phyloP scores from a whole-genome alignment of 2,797 vertebrate species.

The Pygocentrus nattereri region DNA sequence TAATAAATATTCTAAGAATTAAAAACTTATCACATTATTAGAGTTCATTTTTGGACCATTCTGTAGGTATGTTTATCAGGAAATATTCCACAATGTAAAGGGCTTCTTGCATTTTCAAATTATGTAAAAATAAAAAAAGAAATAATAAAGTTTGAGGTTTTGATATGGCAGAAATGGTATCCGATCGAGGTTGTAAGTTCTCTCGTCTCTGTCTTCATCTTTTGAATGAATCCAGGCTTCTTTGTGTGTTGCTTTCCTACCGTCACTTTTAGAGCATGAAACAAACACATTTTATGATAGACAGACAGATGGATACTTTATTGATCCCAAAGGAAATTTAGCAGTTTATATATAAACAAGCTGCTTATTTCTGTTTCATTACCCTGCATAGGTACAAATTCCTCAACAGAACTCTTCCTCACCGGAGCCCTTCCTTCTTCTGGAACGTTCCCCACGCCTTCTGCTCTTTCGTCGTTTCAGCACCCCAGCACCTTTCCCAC shows the following conservation, averaged over 20 bases:
- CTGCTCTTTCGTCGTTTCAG: slow-evolving; percentile 91
- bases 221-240: too few species aligned
- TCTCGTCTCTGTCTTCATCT: not conserved
- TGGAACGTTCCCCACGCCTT: slow-evolving; percentile 91
- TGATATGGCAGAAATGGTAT: too few species aligned
- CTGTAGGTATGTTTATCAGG: too few species aligned
- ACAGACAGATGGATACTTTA: too few species aligned
- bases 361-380: slow-evolving; percentile 12
- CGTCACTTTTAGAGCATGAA: not conserved
- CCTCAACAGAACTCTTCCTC: slow-evolving; percentile 94
- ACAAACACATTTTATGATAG: not conserved
- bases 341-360: not conserved
- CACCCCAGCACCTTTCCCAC: slow-evolving; percentile 90
- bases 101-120: too few species aligned
- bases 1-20: too few species aligned
- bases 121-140: too few species aligned
- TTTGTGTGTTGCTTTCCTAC: not conserved
- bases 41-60: too few species aligned
- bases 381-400: slow-evolving; percentile 86
- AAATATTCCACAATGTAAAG: too few species aligned
- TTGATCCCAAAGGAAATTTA: too few species aligned
- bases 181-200: not conserved
- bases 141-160: not conserved
- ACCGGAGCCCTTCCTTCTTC: slow-evolving; percentile 93
- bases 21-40: too few species aligned